phyloP scores from a whole-genome alignment of 2,888 invertebrate species.

The Eupithecia centaureata region DNA sequence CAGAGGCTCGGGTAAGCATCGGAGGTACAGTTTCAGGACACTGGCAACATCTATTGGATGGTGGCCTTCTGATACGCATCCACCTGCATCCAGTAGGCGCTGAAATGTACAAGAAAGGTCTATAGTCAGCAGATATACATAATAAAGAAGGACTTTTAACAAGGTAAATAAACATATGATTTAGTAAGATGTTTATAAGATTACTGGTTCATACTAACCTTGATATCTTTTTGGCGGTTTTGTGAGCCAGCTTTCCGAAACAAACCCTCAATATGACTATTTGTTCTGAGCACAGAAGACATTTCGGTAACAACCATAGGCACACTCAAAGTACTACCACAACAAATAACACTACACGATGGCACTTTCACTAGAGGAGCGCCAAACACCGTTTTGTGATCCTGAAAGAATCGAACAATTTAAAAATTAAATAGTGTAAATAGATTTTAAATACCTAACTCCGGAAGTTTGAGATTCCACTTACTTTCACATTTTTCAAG shows the following conservation, averaged over 20 bases:
- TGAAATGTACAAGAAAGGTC: constrained; percentile 55
- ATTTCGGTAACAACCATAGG: constrained; percentile 89
- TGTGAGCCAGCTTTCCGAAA: constrained; percentile 95
- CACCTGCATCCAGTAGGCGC: constrained; percentile 88
- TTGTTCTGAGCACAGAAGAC: constrained; percentile 86
- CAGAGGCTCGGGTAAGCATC: constrained; percentile 93
- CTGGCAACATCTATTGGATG: constrained; percentile 94
- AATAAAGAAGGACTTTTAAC: not conserved
- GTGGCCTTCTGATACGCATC: constrained; percentile 87
- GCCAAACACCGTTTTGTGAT: constrained; percentile 78
- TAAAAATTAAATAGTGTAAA: not conserved
- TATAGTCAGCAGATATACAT: not conserved
- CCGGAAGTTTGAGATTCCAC: constrained; percentile 46
- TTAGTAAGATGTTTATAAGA: not conserved
- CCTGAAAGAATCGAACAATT: constrained; percentile 53
- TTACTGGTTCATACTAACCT: constrained; percentile 72
- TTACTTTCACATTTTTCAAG: constrained; percentile 81
- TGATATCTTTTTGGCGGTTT: constrained; percentile 91
- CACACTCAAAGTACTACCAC: constrained; percentile 88
- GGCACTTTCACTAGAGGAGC: constrained; percentile 78
- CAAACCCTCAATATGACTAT: constrained; percentile 91
- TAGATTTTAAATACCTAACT: not conserved
- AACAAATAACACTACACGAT: constrained; percentile 84
- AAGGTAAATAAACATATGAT: not conserved
- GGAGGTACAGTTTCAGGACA: constrained; percentile 92